A percentile compares a stretch with the other conserved stretches of the same genome.
These are phyloP conservation scores for Meloidogyne exigua DNA, from an alignment of 1,140 invertebrate species.

Conservation along the genomic window DNA sequence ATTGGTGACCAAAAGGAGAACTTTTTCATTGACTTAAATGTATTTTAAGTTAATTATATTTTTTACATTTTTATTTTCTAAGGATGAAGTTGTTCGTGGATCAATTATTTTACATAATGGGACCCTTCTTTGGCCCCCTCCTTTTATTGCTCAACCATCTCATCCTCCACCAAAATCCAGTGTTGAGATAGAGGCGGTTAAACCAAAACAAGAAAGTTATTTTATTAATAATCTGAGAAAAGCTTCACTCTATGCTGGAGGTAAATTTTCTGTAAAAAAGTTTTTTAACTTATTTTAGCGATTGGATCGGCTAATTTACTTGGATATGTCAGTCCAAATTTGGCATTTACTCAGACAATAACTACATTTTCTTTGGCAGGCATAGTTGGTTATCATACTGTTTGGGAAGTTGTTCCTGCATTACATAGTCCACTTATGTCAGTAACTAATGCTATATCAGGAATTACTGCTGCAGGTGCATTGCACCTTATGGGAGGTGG, in stretches of 20 bases:
- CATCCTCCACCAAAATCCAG: constrained; percentile 47
- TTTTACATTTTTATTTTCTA: neutral
- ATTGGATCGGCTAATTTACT: constrained; percentile 73
- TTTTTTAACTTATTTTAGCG: constrained; percentile 65
- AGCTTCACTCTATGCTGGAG: constrained; percentile 73
- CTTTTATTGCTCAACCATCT: constrained; percentile 65
- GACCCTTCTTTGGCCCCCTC: constrained; percentile 77
- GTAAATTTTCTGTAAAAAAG: constrained; percentile 58
- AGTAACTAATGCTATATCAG: constrained; percentile 86
- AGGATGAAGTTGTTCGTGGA: constrained; percentile 82
- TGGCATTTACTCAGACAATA: constrained; percentile 81
- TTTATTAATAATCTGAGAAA: constrained; percentile 71
- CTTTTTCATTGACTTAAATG: constrained; percentile 74
- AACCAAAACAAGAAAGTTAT: constrained; percentile 64
- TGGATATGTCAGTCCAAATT: constrained; percentile 76
- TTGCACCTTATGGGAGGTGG: constrained; percentile 76
- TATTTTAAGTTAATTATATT: neutral
- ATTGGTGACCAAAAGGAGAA: constrained; percentile 73
- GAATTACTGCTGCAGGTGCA: constrained; percentile 84
- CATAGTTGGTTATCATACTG: constrained; percentile 85
- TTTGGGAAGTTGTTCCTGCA: constrained; percentile 86
- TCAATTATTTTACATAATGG: constrained; percentile 77
- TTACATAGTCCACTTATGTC: constrained; percentile 88
- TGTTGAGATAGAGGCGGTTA: constrained; percentile 51
- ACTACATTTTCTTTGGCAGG: constrained; percentile 79